Evolutionary conservation across 2,797 vertebrate species (phyloP), one percentile per base, ranked within the genome.

Genomic region (Oophaga sylvatica): DNA sequence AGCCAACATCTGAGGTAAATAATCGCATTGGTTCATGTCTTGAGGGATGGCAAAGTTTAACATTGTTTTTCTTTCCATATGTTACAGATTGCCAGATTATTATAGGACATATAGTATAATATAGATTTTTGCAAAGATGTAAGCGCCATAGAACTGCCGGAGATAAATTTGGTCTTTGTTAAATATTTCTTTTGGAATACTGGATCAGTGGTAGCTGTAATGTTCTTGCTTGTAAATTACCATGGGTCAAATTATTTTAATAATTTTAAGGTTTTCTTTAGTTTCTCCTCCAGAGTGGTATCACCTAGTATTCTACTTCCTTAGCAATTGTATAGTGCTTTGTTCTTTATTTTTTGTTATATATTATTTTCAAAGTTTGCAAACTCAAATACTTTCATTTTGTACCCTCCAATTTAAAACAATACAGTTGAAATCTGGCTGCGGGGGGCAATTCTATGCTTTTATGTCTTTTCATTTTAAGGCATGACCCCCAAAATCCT

Each of bases 1-100:
- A 99, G 92, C 97, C 97, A 76, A 98, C 97, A 79, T 99, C 97
- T 0, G 98, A 99, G 91, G 98, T 99, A 92, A 97, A 90, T 0
- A 7, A 57, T 29, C 59, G 56, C 48, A 17, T 20, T 10, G 57
- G 62, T 59, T 85, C 26, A n/a, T 78, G 22, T 41, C 9, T n/a
- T 67, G 41, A 67, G 73, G 48, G 41, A 83, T 17, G 70, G 68
- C 81, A 73, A 88, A 84, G 31, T 62, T 2, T 20, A 31, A 22
- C n/a, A 12, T 70, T 77, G 22, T 86, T 78, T 88, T 88, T 29
- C 9, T 29, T 48, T 29, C 22, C 8, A 26, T 9, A 62, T 41
- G 7, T 4, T 75, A 48, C n/a, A 77, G 22, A n/a, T 48, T 75
- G 11, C 10, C 41, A n/a, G 22, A 15, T 75, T 13, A 3, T n/a